Percentiles rank a stretch among this genome's conserved stretches.
Conservation (phyloP, 2,797 vertebrate genomes). For the Otolemur crassicaudatus region DNA sequence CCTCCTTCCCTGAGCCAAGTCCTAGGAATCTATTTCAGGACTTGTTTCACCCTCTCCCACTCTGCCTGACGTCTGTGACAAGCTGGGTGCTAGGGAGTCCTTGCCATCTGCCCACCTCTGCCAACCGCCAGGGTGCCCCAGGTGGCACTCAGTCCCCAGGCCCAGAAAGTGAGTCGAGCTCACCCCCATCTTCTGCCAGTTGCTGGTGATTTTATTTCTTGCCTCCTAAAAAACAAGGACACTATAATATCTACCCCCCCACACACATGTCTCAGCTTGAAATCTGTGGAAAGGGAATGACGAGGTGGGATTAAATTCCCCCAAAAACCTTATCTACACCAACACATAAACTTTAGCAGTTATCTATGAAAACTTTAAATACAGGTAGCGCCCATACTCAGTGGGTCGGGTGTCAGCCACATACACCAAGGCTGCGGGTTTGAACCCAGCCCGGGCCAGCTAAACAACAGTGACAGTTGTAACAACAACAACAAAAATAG, state of each 20-base stretch:
- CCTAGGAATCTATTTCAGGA: slow-evolving; percentile 71
- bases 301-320: neutral
- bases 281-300: neutral
- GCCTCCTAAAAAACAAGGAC: neutral
- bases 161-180: neutral
- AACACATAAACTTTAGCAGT: neutral
- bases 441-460: no score
- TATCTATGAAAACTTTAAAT: neutral
- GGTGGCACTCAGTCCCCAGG: neutral
- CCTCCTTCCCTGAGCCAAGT: slow-evolving; percentile 4
- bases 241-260: neutral
- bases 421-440: no score
- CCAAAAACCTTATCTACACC: neutral
- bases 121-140: slow-evolving; percentile 50
- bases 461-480: no score
- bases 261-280: neutral
- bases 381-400: no score
- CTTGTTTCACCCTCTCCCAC: slow-evolving; percentile 72
- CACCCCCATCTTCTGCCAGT: neutral
- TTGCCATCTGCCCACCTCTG: slow-evolving; percentile 68
- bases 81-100: slow-evolving; percentile 70
- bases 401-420: no score
- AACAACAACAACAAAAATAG: no score
- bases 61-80: slow-evolving; percentile 68
- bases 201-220: neutral